Evolutionary conservation across 2,888 invertebrate species (phyloP), one percentile per base, ranked within the genome.

Genomic region (Ophion ellenae): DNA sequence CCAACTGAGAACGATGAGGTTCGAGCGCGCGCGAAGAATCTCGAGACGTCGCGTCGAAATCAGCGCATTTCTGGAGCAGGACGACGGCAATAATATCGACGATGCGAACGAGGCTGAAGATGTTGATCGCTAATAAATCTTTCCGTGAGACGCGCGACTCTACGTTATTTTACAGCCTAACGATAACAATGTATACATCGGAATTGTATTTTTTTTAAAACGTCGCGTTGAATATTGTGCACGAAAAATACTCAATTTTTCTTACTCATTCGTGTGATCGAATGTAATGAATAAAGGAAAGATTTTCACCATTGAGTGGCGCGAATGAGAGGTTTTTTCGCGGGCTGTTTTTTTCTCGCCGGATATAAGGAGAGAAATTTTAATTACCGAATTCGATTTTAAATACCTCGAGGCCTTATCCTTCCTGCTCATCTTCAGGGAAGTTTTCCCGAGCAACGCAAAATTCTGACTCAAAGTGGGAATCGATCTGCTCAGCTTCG

Each of bases 401-500:
- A 97, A 94, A 93, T 96, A 97, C 88, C 95, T 95, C 83, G 95
- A 95, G 0, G 97, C 97, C 89, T 96, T 95, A 75, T 96, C 96
- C 76, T 95, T 95, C 84, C 96, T 95, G 61, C 96, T 95, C 69
- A 97, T 91, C 89, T 96, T 96, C 77, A 97, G 92, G 92, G 97
- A 97, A 32, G 97, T 97, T 92, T 96, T 97, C 0, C 97, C 98
- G 70, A 98, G 94, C 95, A 98, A 96, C 67, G 98, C 94, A 83
- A 97, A 95, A 94, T 98, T 98, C 87, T 97, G 95, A 90, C 97
- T 98, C 98, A 94, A 98, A 98, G 89, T 96, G 95, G 0, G 98
- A 97, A 89, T 97, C 96, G 20, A 96, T 95, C 88, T 96, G 94
- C 94, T 98, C 98, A 1, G 98, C 98, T 90, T 95, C 95, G 64